Conservation (phyloP, 1,140 invertebrate genomes). For the Sycobia sp. region DNA sequence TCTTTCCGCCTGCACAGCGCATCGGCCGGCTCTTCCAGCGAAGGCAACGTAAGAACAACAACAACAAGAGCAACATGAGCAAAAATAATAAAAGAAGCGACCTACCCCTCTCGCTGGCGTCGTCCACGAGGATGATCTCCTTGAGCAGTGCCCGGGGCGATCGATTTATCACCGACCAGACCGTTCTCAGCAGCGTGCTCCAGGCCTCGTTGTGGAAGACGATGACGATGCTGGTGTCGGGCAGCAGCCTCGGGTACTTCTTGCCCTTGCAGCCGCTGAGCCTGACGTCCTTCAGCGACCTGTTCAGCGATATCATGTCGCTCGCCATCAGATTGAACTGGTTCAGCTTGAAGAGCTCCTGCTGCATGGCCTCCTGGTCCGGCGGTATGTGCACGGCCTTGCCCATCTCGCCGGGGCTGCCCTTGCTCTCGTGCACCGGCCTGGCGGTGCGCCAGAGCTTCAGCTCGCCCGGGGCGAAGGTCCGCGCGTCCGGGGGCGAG, state of each 20-base stretch:
- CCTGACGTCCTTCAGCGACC: constrained; percentile 92
- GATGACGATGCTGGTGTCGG: constrained; percentile 91
- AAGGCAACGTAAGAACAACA: no score
- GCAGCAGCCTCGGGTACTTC: constrained; percentile 75
- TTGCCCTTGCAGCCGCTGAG: constrained; percentile 84
- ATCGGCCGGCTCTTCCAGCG: no score
- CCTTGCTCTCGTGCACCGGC: constrained; percentile 69
- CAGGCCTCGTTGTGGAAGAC: constrained; percentile 98
- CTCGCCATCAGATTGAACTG: constrained; percentile 98
- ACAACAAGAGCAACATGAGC: no score
- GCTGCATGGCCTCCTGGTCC: constrained; percentile 83
- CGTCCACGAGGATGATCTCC: constrained; percentile 95
- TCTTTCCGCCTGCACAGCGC: no score
- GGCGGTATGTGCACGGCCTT: constrained; percentile 85
- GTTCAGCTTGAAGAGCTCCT: constrained; percentile 96
- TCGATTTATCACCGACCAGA: constrained; percentile 96
- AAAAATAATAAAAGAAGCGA: no score
- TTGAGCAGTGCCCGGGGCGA: constrained; percentile 85
- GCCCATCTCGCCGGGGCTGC: constrained; percentile 85
- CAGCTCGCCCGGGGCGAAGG: constrained; percentile 63
- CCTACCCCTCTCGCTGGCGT: constrained; percentile 89
- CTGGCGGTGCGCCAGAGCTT: constrained; percentile 76
- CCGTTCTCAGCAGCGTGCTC: constrained; percentile 92
- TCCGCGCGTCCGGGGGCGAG: constrained; percentile 31
- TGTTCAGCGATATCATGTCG: constrained; percentile 96